Conservation (phyloP, 2,888 invertebrate species). For the Morpho helenor region DNA sequence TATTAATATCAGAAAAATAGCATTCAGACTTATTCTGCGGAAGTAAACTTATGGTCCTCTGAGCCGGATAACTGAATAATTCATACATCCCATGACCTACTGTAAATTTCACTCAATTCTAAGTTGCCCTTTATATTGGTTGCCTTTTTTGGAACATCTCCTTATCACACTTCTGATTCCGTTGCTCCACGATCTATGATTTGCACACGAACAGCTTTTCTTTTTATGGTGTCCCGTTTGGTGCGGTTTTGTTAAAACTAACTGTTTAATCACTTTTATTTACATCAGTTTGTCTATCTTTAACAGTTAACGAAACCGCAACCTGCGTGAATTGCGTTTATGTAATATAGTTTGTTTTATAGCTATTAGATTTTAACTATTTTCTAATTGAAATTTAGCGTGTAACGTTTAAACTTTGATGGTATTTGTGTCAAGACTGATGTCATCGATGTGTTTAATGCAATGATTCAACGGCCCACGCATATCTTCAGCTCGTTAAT, state of each 20-base stretch:
- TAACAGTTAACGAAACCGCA: conserved; percentile 22
- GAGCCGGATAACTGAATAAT: too few species aligned
- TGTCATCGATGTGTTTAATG: conserved; percentile 13
- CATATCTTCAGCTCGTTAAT: conserved; percentile 6
- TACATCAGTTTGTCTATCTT: conserved; percentile 13
- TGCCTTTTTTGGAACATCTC: conserved; percentile 5
- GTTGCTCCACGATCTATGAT: conserved; percentile 65
- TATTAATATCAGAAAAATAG: too few species aligned
- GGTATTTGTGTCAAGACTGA: conserved; percentile 18
- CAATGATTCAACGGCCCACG: conserved; percentile 17
- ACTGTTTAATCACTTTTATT: neutral
- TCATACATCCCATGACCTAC: too few species aligned
- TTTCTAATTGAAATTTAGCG: neutral
- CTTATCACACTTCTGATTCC: conserved; percentile 42
- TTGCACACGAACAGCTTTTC: conserved; percentile 70
- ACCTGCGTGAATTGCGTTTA: conserved; percentile 25
- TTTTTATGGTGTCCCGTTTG: conserved; percentile 39
- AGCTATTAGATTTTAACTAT: conserved; percentile 4
- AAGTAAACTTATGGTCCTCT: too few species aligned
- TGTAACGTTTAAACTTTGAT: conserved; percentile 1
- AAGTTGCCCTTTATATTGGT: too few species aligned
- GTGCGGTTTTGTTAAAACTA: conserved; percentile 28
- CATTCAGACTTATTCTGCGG: too few species aligned
- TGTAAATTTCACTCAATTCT: too few species aligned
- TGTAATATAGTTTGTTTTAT: conserved; percentile 17